A percentile compares a stretch with the other conserved stretches of the same genome.
Conservation (phyloP, 2,888 invertebrate species). For the Pristionchus japonicus region DNA sequence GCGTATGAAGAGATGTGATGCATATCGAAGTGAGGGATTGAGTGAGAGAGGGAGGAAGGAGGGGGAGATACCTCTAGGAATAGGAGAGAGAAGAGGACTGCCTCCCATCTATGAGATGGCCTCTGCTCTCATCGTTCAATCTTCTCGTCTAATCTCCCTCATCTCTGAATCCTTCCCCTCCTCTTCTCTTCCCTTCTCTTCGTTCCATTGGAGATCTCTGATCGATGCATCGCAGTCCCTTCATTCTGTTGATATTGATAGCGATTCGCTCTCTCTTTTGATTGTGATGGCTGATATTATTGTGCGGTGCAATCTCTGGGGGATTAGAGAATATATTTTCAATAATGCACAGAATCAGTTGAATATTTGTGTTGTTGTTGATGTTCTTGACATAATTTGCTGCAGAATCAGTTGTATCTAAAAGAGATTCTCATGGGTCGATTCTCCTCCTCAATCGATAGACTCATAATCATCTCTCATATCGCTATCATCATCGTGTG, state of each 20-base stretch:
- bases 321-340: neutral
- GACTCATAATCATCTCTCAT: neutral
- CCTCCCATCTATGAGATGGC: neutral
- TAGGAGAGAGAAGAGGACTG: neutral
- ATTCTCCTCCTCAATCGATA: neutral
- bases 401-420: too few species aligned
- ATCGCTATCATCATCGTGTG: neutral
- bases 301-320: neutral
- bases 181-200: neutral
- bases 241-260: conserved; percentile 10
- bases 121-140: neutral
- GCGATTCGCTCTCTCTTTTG: neutral
- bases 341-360: too few species aligned
- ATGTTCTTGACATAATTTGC: too few species aligned
- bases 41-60: conserved; percentile 23
- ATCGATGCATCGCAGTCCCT: neutral
- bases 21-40: conserved; percentile 13
- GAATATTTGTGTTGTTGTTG: too few species aligned
- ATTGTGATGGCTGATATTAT: neutral
- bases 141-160: neutral
- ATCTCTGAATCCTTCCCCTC: neutral
- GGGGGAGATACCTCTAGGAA: conserved; percentile 14
- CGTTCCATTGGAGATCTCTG: neutral
- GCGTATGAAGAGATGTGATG: conserved; percentile 28
- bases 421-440: too few species aligned